These are phyloP conservation scores for Zapornia atra DNA, from an alignment of 2,113 vertebrate species.

Conservation along the genomic window DNA sequence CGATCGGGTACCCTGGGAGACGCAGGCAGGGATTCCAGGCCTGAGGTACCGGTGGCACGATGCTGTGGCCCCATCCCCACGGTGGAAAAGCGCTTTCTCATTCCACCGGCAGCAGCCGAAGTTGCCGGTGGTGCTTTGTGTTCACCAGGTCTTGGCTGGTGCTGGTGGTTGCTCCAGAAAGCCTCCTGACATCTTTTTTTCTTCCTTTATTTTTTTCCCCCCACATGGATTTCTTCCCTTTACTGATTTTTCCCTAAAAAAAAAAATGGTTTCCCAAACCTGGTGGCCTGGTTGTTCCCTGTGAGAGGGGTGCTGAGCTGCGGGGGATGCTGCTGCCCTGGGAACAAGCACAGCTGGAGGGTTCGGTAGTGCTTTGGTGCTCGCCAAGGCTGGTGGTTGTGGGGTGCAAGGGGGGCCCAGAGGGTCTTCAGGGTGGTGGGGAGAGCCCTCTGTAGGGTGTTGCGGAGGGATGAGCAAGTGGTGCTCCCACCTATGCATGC, in stretches of 20 bases:
- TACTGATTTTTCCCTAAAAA: background rate
- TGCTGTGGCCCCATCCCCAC: background rate
- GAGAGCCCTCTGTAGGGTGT: background rate
- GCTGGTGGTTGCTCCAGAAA: background rate
- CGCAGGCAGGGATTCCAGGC: background rate
- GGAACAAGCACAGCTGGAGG: background rate
- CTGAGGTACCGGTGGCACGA: rapidly evolving
- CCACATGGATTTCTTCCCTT: background rate
- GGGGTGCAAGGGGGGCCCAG: background rate
- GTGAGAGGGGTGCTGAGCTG: rapidly evolving
- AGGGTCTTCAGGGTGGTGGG: background rate
- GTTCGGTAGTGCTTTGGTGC: rapidly evolving
- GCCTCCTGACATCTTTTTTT: rapidly evolving
- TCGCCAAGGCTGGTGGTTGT: rapidly evolving
- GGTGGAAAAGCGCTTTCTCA: constrained; percentile 28
- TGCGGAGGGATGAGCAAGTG: background rate
- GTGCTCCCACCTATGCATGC: background rate
- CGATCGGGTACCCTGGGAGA: background rate
- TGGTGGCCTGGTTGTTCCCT: background rate
- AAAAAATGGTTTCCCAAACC: background rate
- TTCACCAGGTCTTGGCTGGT: rapidly evolving
- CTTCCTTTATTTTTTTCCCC: background rate
- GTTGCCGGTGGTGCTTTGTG: background rate
- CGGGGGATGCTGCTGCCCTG: background rate
- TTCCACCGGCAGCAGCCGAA: background rate